Percentiles rank a stretch among this genome's conserved stretches.
Evolutionary conservation across 2,888 invertebrate genomes (phyloP).

Genomic region (Vandiemenella viatica): DNA sequence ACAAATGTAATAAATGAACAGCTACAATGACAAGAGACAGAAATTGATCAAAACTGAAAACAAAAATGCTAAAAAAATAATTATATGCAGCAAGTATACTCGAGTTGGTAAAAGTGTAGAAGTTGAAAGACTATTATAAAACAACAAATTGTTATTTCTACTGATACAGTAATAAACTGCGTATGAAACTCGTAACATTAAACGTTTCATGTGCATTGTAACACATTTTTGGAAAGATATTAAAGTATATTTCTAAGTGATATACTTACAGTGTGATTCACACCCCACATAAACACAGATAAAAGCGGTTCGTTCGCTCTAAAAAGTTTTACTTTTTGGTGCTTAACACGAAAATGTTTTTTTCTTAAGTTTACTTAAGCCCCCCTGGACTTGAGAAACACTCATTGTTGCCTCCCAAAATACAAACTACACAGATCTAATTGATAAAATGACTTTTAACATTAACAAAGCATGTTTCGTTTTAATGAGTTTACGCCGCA

Average conservation of each 20-base stretch:
- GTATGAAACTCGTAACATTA: no score
- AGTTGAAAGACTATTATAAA: no score
- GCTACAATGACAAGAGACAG: not conserved
- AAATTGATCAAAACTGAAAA: not conserved
- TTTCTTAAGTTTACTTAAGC: constrained; percentile 80
- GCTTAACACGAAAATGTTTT: constrained; percentile 94
- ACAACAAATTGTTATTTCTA: no score
- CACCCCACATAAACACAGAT: constrained; percentile 99
- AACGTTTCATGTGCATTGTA: no score
- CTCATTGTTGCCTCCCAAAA: constrained; percentile 23
- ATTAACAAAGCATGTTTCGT: no score
- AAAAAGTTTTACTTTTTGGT: constrained; percentile 97
- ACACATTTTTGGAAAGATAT: not conserved
- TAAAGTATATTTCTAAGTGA: not conserved
- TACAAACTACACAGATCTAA: no score
- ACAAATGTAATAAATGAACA: not conserved
- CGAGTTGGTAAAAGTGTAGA: no score
- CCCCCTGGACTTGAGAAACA: constrained; percentile 33
- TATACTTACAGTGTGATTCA: constrained; percentile 89
- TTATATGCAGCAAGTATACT: not conserved
- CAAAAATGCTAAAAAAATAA: not conserved
- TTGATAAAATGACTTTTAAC: no score
- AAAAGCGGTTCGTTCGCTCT: constrained; percentile 97
- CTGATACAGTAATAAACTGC: no score
- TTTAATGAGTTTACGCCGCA: no score